Conservation (phyloP, 2,888 invertebrate genomes). For the Antheraea assamensis region DNA sequence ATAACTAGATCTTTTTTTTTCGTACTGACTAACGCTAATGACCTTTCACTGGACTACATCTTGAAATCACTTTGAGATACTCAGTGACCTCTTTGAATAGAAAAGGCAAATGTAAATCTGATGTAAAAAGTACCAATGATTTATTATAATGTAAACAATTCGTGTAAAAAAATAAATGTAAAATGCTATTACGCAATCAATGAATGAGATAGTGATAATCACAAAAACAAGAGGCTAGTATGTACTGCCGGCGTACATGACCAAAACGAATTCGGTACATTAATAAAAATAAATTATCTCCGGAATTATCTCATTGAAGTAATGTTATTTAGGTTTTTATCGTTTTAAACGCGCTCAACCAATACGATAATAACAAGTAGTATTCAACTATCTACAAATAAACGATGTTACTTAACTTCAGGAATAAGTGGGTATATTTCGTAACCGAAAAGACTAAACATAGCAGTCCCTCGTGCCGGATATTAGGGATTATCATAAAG, state of each 20-base stretch:
- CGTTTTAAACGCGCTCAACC: not conserved
- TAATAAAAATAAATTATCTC: not conserved
- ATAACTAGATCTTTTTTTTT: too few relatives aligned
- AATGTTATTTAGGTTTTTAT: not conserved
- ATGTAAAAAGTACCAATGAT: not conserved
- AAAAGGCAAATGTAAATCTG: not conserved
- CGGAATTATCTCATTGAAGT: not conserved
- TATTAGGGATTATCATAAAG: slow-evolving; percentile 81
- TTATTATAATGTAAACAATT: not conserved
- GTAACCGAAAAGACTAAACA: slow-evolving; percentile 61
- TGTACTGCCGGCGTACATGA: not conserved
- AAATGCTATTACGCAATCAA: not conserved
- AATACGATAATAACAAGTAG: not conserved
- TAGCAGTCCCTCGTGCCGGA: slow-evolving; percentile 71
- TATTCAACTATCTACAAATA: not conserved
- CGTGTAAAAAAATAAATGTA: not conserved
- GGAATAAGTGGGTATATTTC: slow-evolving; percentile 45
- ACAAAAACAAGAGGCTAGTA: not conserved
- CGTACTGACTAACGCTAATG: too few relatives aligned
- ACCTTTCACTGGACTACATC: too few relatives aligned
- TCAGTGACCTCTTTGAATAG: not conserved
- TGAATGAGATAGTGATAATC: not conserved
- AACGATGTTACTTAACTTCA: not conserved
- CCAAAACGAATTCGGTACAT: not conserved
- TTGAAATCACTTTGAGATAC: not conserved